Evolutionary conservation across 64 coral and sea anemone genomes (phyloP).

Genomic region (Montipora efflorescens): DNA sequence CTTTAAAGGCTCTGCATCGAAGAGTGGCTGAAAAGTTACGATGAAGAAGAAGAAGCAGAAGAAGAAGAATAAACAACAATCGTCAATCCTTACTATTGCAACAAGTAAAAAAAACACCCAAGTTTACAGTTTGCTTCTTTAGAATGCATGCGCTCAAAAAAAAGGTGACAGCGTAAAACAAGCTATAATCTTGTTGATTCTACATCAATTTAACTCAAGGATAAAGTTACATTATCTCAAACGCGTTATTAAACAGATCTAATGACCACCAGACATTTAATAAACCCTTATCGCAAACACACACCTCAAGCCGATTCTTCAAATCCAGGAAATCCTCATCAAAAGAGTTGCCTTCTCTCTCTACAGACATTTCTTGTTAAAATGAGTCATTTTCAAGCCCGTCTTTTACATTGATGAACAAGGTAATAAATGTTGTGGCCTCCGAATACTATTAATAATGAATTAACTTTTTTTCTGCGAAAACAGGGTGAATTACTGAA

Average conservation of each 20-base stretch:
- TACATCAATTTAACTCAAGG: no score
- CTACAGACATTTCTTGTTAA: slow-evolving; percentile 24
- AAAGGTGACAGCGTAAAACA: neutral
- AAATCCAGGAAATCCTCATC: slow-evolving; percentile 64
- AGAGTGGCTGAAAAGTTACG: slow-evolving; percentile 63
- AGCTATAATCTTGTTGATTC: no score
- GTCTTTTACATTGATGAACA: neutral
- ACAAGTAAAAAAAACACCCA: neutral
- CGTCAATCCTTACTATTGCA: no score
- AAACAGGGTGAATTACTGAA: neutral
- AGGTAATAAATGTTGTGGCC: neutral
- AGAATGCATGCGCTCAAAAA: neutral
- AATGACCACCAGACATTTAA: neutral
- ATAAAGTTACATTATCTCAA: no score
- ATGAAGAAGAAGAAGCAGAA: neutral
- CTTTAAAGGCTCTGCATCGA: slow-evolving; percentile 75
- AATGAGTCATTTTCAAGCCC: neutral
- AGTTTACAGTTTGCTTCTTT: slow-evolving; percentile 3
- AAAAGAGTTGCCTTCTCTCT: neutral
- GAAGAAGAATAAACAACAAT: no score
- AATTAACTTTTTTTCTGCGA: neutral
- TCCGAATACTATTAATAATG: slow-evolving; percentile 30
- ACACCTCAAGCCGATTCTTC: slow-evolving; percentile 52
- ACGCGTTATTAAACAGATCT: no score
- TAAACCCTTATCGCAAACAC: neutral